These are phyloP conservation scores for Caenorhabditis tropicalis DNA, from an alignment of 1,140 invertebrate species.

Conservation along the genomic window DNA sequence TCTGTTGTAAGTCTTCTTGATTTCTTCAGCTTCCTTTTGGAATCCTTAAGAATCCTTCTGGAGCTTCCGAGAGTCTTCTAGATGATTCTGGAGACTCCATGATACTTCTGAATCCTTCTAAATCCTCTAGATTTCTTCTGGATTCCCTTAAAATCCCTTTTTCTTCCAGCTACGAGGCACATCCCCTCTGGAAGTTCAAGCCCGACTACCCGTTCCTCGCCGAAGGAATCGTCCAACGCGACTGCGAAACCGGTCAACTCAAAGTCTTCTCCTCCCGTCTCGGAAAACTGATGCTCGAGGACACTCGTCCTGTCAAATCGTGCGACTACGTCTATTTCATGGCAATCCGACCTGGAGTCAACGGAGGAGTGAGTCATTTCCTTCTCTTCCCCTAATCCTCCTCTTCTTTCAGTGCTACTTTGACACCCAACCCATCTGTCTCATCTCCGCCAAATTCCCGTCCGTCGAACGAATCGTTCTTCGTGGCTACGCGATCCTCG, in stretches of 20 bases:
- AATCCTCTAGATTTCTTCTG: not conserved
- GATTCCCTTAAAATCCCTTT: not conserved
- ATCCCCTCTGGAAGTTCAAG: not conserved
- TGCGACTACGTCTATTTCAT: not conserved
- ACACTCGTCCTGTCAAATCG: not conserved
- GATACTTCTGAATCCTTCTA: too few species aligned
- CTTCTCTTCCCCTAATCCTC: not conserved
- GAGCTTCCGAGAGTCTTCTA: too few species aligned
- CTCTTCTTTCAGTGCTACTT: not conserved
- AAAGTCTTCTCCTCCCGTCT: not conserved
- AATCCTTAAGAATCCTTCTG: not conserved
- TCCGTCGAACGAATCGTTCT: not conserved
- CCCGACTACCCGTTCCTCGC: not conserved
- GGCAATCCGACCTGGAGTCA: not conserved
- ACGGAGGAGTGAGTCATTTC: not conserved
- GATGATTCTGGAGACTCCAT: too few species aligned
- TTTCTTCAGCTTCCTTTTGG: not conserved
- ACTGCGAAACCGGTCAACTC: not conserved
- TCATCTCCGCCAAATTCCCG: constrained; percentile 9
- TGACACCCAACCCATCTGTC: not conserved
- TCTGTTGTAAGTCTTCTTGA: not conserved
- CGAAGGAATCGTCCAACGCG: constrained; percentile 13
- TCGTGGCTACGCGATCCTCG: not conserved
- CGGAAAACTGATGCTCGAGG: not conserved
- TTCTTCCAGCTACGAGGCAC: not conserved